These are phyloP conservation scores for Tribolium castaneum DNA, from an alignment of 1,140 invertebrate species.

Conservation along the genomic window DNA sequence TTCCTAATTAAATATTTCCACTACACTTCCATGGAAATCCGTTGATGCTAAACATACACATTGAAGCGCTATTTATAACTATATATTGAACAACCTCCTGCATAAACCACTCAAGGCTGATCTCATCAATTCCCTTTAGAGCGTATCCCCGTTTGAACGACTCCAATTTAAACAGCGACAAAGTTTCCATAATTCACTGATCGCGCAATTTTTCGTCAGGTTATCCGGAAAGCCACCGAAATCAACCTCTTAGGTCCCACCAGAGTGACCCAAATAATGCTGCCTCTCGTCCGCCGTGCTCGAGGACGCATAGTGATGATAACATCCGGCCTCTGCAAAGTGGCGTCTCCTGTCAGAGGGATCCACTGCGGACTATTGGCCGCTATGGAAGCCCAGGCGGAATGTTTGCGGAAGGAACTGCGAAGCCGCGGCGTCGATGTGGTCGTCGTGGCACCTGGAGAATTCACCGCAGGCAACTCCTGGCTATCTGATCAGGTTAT, in stretches of 20 bases:
- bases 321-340: constrained; percentile 78
- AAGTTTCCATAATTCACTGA: not conserved
- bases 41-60: not conserved
- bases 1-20: not conserved
- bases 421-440: constrained; percentile 79
- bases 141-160: too few relatives aligned
- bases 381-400: constrained; percentile 83
- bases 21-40: not conserved
- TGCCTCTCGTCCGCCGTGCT: constrained; percentile 80
- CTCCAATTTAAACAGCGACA: not conserved
- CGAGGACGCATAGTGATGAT: constrained; percentile 78
- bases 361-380: constrained; percentile 83
- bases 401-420: constrained; percentile 85
- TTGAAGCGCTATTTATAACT: not conserved
- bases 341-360: constrained; percentile 80
- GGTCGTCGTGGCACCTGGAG: constrained; percentile 84
- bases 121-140: too few relatives aligned
- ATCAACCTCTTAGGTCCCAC: constrained; percentile 82
- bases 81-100: too few relatives aligned
- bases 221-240: constrained; percentile 78
- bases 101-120: not conserved
- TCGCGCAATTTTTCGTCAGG: constrained; percentile 48
- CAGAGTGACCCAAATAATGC: constrained; percentile 81
- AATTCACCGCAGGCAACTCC: constrained; percentile 80
- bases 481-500: constrained; percentile 80